Conservation (phyloP, 2,888 invertebrate species). For the Resseliella maxima region DNA sequence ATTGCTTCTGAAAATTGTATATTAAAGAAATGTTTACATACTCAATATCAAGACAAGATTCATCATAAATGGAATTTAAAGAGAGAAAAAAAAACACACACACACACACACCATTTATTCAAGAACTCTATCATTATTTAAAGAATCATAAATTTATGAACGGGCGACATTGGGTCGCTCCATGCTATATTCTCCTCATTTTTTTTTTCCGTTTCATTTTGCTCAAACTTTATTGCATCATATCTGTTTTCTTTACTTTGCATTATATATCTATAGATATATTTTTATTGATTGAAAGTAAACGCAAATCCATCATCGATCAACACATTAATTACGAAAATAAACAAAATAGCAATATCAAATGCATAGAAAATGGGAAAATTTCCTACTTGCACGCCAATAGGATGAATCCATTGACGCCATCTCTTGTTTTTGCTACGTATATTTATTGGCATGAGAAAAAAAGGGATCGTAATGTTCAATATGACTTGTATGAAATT, state of each 20-base stretch:
- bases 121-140: background rate
- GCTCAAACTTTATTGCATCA: constrained; percentile 47
- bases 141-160: background rate
- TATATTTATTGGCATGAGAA: background rate
- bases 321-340: constrained; percentile 55
- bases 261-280: constrained; percentile 44
- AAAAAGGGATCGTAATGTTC: background rate
- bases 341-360: constrained; percentile 47
- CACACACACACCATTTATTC: background rate
- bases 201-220: background rate
- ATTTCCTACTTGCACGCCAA: background rate
- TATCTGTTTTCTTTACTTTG: constrained; percentile 50
- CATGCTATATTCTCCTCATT: background rate
- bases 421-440: background rate
- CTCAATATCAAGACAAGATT: too few species aligned
- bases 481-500: constrained; percentile 7
- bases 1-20: too few species aligned
- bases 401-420: constrained; percentile 1
- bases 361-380: constrained; percentile 39
- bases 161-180: background rate
- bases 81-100: too few species aligned
- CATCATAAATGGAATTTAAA: too few species aligned
- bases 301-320: constrained; percentile 55
- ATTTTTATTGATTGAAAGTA: constrained; percentile 55
- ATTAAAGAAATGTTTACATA: too few species aligned